These are phyloP conservation scores for Sciurus vulgaris DNA, from an alignment of 2,797 vertebrate species.

Conservation along the genomic window DNA sequence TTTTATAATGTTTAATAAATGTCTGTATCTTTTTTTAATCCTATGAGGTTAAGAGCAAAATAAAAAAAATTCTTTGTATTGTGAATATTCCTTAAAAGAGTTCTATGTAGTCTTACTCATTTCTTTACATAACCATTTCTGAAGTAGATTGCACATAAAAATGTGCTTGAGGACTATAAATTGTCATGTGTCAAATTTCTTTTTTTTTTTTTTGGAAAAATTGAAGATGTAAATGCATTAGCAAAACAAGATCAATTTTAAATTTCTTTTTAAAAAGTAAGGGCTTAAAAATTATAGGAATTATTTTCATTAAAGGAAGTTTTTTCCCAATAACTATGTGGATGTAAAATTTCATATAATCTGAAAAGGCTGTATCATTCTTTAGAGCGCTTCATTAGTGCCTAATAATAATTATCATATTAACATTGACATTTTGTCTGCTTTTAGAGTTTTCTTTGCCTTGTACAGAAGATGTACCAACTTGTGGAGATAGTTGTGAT, in stretches of 20 bases:
- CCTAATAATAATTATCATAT: constrained; percentile 35
- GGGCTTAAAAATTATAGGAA: constrained; percentile 23
- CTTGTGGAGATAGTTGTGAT: constrained; percentile 97
- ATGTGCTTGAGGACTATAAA: constrained; percentile 27
- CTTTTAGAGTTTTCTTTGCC: constrained; percentile 93
- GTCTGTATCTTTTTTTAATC: not conserved
- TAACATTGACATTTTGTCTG: constrained; percentile 70
- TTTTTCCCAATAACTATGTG: constrained; percentile 41
- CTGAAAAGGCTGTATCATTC: not conserved
- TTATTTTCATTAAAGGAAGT: constrained; percentile 54
- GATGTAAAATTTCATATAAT: not conserved
- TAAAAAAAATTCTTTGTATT: constrained; percentile 24
- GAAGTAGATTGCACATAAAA: constrained; percentile 42
- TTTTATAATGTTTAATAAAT: constrained; percentile 28
- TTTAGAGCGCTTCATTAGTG: not conserved
- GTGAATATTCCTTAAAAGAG: constrained; percentile 15
- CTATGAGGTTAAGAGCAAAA: constrained; percentile 27
- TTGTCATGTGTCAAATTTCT: constrained; percentile 32
- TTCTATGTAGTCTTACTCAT: constrained; percentile 1
- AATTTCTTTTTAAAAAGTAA: constrained; percentile 43
- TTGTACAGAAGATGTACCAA: constrained; percentile 95
- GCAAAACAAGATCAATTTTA: not conserved
- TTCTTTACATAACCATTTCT: constrained; percentile 61
- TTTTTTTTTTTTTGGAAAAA: not conserved
- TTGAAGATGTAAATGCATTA: no score